Evolutionary conservation across 2,113 vertebrate genomes (phyloP), one percentile per base, ranked within the genome.

Genomic region (Macrotus californicus): DNA sequence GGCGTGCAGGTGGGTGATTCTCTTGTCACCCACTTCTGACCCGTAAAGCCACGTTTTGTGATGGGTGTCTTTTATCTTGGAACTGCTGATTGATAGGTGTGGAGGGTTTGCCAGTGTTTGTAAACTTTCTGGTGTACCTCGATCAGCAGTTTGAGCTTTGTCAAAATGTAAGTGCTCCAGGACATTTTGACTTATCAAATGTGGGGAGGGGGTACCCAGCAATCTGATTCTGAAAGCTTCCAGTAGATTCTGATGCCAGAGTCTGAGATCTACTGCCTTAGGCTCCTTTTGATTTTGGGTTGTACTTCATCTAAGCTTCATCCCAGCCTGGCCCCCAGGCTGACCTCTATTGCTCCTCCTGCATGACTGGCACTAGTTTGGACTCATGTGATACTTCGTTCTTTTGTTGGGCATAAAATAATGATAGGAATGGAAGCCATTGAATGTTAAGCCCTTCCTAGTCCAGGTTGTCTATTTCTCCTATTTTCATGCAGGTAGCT

Each of bases 21-120:
- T 91, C 87, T 89, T 84, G 50, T 92, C 61, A 73, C 48, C 52
- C 15, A 16, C 66, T 94, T 96, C 67, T 94, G 81, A 90, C 67
- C 81, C 67, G 26, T 59, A 82, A 86, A 93, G 50, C 54, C 67
- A 91, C 39, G 67, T 41, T 94, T 85, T 93, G 76, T 0, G 6
- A 19, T 85, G 81, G 82, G 15, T 93, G 46, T 56, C 84, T 94
- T 95, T 87, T 92, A 67, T 95, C 94, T 94, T 92, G 81, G 79
- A 96, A 75, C 46, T 94, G 48, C 66, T 89, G 50, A 66, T 81
- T 91, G 43, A 66, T 81, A 89, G 50, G 31, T 21, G 6, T 61
- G 48, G 73, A 94, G 34, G 39, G 87, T 95, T 94, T 94, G 39
- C 50, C 39, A 89, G 82, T 87, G 52, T 93, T 94, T 94, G 36